These are phyloP conservation scores for Protodeltote pygarga DNA, from an alignment of 2,888 invertebrate genomes.

Conservation along the genomic window DNA sequence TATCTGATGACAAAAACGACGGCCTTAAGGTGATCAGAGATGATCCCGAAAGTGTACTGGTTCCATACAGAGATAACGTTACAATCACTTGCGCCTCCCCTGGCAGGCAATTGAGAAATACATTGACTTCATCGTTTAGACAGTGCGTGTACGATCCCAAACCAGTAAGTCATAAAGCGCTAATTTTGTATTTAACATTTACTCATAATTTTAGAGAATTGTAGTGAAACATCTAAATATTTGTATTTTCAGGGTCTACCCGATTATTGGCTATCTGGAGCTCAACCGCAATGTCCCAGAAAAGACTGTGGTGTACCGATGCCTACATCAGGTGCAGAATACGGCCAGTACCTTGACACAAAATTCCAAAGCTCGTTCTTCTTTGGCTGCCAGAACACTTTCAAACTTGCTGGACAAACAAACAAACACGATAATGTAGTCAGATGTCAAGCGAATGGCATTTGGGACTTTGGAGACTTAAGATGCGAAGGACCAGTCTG, in stretches of 20 bases:
- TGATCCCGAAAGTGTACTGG: slow-evolving; percentile 93
- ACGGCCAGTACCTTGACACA: slow-evolving; percentile 95
- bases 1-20: slow-evolving; percentile 95
- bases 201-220: neutral
- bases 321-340: slow-evolving; percentile 97
- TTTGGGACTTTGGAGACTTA: slow-evolving; percentile 99
- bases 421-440: slow-evolving; percentile 97
- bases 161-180: slow-evolving; percentile 86
- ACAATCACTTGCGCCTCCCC: slow-evolving; percentile 93
- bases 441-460: slow-evolving; percentile 95
- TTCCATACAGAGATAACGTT: slow-evolving; percentile 96
- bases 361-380: slow-evolving; percentile 97
- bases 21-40: slow-evolving; percentile 92
- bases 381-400: slow-evolving; percentile 98
- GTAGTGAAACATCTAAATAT: neutral
- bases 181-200: neutral
- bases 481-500: slow-evolving; percentile 98
- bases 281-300: slow-evolving; percentile 94
- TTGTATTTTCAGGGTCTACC: slow-evolving; percentile 89
- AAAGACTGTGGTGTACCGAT: slow-evolving; percentile 96
- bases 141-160: slow-evolving; percentile 99
- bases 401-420: slow-evolving; percentile 97
- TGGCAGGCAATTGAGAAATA: slow-evolving; percentile 92
- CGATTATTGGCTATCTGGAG: slow-evolving; percentile 96
- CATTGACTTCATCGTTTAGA: slow-evolving; percentile 94